A percentile compares a stretch with the other conserved stretches of the same genome.
Evolutionary conservation across 2,888 invertebrate species (phyloP).

Genomic region (Trissonchulus latispiculum): DNA sequence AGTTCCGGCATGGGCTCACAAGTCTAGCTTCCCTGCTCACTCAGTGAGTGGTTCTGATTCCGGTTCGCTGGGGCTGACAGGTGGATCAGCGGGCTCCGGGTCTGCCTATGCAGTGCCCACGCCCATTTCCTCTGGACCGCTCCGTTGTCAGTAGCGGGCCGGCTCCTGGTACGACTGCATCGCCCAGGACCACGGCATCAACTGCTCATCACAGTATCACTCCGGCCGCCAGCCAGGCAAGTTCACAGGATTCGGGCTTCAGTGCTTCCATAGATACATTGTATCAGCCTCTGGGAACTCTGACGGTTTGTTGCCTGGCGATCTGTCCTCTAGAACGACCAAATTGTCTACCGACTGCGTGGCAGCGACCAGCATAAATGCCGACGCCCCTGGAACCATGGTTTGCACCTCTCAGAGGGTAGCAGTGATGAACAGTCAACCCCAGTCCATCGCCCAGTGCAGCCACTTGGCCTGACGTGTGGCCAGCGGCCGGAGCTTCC

Average conservation of each 20-base stretch:
- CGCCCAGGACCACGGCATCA: neutral
- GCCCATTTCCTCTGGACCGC: too few relatives aligned
- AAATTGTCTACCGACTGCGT: neutral
- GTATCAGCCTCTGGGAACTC: too few relatives aligned
- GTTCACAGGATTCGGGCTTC: neutral
- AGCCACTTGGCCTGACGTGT: constrained; percentile 16
- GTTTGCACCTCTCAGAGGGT: constrained; percentile 12
- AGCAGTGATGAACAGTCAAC: constrained; percentile 8
- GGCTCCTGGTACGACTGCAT: too few relatives aligned
- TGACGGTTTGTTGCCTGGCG: neutral
- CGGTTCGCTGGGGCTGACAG: neutral
- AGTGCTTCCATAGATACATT: too few relatives aligned
- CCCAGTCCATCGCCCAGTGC: constrained; percentile 18
- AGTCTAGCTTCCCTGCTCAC: constrained; percentile 85
- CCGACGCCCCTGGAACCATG: neutral
- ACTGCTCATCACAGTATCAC: neutral
- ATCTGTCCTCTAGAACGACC: neutral
- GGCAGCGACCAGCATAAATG: neutral
- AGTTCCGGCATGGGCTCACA: constrained; percentile 75
- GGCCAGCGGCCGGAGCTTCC: neutral
- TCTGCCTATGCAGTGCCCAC: neutral
- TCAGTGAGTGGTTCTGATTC: constrained; percentile 42
- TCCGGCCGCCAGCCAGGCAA: neutral
- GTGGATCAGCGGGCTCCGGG: neutral
- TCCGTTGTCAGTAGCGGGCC: too few relatives aligned